Base-by-base conservation (phyloP, 2,113 vertebrate species). In the Setophaga coronata region DNA sequence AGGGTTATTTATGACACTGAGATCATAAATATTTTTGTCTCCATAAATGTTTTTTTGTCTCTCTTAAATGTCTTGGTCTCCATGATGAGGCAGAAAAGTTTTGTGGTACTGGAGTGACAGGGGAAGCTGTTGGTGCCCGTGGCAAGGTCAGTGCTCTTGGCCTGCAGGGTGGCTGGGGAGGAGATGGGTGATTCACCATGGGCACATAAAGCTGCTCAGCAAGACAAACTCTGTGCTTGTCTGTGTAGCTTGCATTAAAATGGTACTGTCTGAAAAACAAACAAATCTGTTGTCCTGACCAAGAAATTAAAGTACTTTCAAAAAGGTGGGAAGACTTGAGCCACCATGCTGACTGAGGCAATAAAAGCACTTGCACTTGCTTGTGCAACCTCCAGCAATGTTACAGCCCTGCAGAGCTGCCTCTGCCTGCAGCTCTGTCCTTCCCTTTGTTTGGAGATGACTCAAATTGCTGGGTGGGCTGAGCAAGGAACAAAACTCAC, bases 91-190 rank as follows among this genome's bases (percentile, higher is more conserved):
- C 18, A 77, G 66, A 38, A 31, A 50, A 33, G 9, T 56, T 84
- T 29, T 1, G 2, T 34, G 19, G 38, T 33, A 1, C 48, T 8
- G 14, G 62, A 54, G 33, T 25, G 48, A 4, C 8, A 29, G 29
- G 25, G 28, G 78, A 64, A 64, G 33, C 14, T 2, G 3, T 1
- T 0, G 13, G 33, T 62, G 28, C 19, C 57, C 0, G 0, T 57
- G 61, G 34, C 18, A 74, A 65, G 51, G 36, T 20, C 20, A 6
- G 2, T 8, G 29, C 17, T 5, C 1, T 19, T 5, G 0, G 6
- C 14, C 18, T 24, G 6, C 3, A 2, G 33, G 18, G 20, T 81
- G 69, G 5, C 48, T 4, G 4, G 24, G 42, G 53, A 19, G 10
- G 40, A 34, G 6, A 10, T 4, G 18, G 4, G 7, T 51, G 40